Percentiles rank a stretch among this genome's conserved stretches.
phyloP scores from a whole-genome alignment of 1,140 invertebrate genomes.

The Anthonomus grandis region DNA sequence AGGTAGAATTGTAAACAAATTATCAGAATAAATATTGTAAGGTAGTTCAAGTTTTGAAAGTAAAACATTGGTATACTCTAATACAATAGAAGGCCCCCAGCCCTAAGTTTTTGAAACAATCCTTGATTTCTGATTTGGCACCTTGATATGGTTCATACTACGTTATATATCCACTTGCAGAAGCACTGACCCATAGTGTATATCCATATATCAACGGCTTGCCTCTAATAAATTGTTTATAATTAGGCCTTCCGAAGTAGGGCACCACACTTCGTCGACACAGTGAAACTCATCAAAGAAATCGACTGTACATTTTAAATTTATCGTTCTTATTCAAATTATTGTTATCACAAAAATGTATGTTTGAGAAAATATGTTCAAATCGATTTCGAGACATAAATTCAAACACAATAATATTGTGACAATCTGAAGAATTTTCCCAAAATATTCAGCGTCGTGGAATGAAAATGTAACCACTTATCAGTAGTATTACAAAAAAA shows the following conservation, averaged over 20 bases:
- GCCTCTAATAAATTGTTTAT: no score
- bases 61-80: conserved; percentile 1
- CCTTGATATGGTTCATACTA: neutral
- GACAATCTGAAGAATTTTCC: neutral
- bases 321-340: neutral
- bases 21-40: conserved; percentile 28
- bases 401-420: neutral
- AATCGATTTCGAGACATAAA: neutral
- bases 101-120: neutral
- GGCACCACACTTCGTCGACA: neutral
- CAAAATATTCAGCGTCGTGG: no score
- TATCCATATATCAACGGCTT: neutral
- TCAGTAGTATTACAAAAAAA: neutral
- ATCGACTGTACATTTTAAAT: neutral
- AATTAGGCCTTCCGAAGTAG: neutral
- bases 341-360: neutral
- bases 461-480: neutral
- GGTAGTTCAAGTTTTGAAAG: neutral
- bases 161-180: neutral
- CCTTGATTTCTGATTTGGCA: neutral
- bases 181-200: neutral
- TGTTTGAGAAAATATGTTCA: neutral
- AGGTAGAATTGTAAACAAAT: conserved; percentile 25
- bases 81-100: conserved; percentile 5
- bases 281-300: neutral